These are phyloP conservation scores for Leptothorax acervorum DNA, from an alignment of 2,888 invertebrate species.

Conservation along the genomic window DNA sequence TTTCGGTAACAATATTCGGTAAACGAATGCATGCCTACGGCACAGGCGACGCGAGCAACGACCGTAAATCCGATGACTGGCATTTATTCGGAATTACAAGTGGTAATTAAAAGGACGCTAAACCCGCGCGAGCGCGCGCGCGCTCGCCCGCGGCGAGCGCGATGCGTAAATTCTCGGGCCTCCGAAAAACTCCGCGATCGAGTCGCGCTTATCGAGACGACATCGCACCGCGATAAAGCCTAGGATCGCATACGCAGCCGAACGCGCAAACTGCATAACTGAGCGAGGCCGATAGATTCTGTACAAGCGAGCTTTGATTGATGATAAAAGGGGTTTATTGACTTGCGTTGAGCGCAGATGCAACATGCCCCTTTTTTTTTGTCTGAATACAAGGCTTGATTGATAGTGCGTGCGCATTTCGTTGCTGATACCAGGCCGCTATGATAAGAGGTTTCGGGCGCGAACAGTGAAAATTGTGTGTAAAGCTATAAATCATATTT, in stretches of 20 bases:
- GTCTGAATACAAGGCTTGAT: slow-evolving; percentile 50
- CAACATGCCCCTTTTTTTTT: slow-evolving; percentile 27
- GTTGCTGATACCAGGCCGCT: slow-evolving; percentile 27
- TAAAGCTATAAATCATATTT: neutral
- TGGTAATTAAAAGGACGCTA: slow-evolving; percentile 34
- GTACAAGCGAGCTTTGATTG: slow-evolving; percentile 50
- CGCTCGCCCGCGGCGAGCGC: neutral
- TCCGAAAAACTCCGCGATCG: neutral
- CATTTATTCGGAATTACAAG: slow-evolving; percentile 31
- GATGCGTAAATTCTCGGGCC: neutral
- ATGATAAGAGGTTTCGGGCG: slow-evolving; percentile 42
- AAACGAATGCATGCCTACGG: slow-evolving; percentile 66
- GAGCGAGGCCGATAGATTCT: slow-evolving; percentile 34
- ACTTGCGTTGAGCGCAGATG: slow-evolving; percentile 45
- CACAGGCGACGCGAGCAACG: slow-evolving; percentile 9
- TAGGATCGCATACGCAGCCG: slow-evolving; percentile 13
- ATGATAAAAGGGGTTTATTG: slow-evolving; percentile 56
- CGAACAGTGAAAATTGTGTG: slow-evolving; percentile 30
- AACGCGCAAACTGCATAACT: slow-evolving; percentile 48
- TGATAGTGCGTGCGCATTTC: slow-evolving; percentile 39
- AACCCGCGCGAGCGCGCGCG: neutral
- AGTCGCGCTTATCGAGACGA: slow-evolving; percentile 19
- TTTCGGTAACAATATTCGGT: slow-evolving; percentile 68
- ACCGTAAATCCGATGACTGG: slow-evolving; percentile 29
- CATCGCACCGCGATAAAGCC: neutral